Evolutionary conservation across 2,888 invertebrate genomes (phyloP), one percentile per base, ranked within the genome.

Genomic region (Helleia helle): DNA sequence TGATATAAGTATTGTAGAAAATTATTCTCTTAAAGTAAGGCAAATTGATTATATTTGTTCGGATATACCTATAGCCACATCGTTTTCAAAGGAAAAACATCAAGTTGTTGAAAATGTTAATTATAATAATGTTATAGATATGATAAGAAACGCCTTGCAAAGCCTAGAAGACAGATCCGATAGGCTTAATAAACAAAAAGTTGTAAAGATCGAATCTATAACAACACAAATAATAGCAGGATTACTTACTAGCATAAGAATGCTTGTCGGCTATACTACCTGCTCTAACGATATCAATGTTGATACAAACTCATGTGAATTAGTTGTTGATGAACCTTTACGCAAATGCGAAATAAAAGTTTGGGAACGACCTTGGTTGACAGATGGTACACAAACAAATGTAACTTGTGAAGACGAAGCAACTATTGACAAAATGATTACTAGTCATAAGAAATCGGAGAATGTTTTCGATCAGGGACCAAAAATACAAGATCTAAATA

Each of bases 341-440:
- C 59, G 67, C 29, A 53, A 49, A 31, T 83, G 80, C 47, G 56
- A 58, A 45, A 70, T 63, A 1, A 56, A 71, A 51, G 56, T 80
- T 31, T 90, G 88, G 89, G 86, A 88, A 36, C 75, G 83, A 52
- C 84, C 87, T 2, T 90, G 90, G 90, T 47, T 87, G 38, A 73
- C 86, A 36, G 73, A 84, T 37, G 73, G 73, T 3, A 66, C 65
- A 44, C 65, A 79, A 59, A 59, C 72, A 24, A 68, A 74, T 48
- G 40, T 43, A 4, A 46, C 28, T 17, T 47, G 47, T 38, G 22
- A 38, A 7, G 9, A 40, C 24, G 30, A 26, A 36, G n/a, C n/a
- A n/a, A n/a, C n/a, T n/a, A n/a, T n/a, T n/a, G 12, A 22, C 3
- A 17, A 28, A 1, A 27, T 14, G 7, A 18, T n/a, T n/a, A n/a